These are phyloP conservation scores for Lytechinus pictus DNA, from an alignment of 35 echinoderm and acorn worm genomes.

Conservation along the genomic window DNA sequence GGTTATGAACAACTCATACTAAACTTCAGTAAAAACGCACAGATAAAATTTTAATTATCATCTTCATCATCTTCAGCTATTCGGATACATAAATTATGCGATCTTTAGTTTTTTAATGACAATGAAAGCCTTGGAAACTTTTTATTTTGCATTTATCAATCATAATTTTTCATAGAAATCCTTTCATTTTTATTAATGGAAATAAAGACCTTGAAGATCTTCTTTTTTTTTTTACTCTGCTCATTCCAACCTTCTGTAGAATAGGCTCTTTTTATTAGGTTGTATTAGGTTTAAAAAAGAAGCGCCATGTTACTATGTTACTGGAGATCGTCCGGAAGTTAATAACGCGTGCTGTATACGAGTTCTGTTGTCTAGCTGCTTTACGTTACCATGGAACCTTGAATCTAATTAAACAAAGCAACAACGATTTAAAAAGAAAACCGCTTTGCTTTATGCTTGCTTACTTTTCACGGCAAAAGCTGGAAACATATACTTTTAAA, in stretches of 20 bases:
- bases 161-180: background rate
- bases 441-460: background rate
- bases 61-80: no score
- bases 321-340: background rate
- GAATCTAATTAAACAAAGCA: background rate
- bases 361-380: conserved; percentile 20
- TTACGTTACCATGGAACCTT: background rate
- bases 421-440: background rate
- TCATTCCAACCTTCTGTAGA: background rate
- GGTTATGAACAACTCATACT: no score
- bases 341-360: background rate
- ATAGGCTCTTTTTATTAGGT: background rate
- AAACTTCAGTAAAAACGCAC: no score
- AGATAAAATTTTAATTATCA: no score
- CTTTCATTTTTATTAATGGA: background rate
- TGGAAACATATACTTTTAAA: background rate
- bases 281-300: background rate
- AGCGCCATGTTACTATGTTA: conserved; percentile 15
- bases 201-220: background rate
- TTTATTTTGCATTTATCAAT: no score
- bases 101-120: no score
- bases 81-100: no score
- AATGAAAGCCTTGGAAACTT: no score
- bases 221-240: background rate
- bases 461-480: background rate